Percentiles rank a stretch among this genome's conserved stretches.
Conservation (phyloP, 2,113 vertebrate genomes). For the Cynocephalus volans region DNA sequence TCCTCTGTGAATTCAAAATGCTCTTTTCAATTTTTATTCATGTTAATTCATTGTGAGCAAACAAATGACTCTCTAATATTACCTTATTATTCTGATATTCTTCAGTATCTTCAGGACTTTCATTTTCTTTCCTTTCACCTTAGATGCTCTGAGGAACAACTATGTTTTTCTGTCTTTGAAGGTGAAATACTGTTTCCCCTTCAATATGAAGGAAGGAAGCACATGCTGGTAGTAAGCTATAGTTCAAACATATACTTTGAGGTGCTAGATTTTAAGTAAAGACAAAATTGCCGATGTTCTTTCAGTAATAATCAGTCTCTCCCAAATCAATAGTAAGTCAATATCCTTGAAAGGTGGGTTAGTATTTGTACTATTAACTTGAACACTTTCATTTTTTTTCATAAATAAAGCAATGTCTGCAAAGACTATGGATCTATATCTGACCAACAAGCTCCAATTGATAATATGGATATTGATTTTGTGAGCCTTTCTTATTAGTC, state of each 20-base stretch:
- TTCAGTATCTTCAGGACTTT: neutral
- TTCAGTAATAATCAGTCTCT: slow-evolving; percentile 7
- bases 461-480: slow-evolving; percentile 64
- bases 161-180: neutral
- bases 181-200: neutral
- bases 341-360: neutral
- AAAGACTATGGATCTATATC: neutral
- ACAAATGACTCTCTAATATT: neutral
- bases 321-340: slow-evolving; percentile 29
- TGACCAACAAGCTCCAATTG: slow-evolving; percentile 13
- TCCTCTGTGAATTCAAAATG: neutral
- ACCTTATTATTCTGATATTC: neutral
- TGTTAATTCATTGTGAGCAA: neutral
- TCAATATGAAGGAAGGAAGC: neutral
- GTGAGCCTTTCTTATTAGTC: slow-evolving; percentile 43
- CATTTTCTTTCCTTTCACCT: neutral
- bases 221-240: neutral
- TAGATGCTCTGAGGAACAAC: neutral
- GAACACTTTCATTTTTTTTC: slow-evolving; percentile 6
- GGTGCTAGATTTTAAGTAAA: neutral
- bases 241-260: neutral
- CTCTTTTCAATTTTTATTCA: neutral
- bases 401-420: slow-evolving; percentile 45
- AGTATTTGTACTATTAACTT: neutral
- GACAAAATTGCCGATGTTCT: neutral